Conservation (phyloP, 2,888 invertebrate species). For the Flexamia atlantica region DNA sequence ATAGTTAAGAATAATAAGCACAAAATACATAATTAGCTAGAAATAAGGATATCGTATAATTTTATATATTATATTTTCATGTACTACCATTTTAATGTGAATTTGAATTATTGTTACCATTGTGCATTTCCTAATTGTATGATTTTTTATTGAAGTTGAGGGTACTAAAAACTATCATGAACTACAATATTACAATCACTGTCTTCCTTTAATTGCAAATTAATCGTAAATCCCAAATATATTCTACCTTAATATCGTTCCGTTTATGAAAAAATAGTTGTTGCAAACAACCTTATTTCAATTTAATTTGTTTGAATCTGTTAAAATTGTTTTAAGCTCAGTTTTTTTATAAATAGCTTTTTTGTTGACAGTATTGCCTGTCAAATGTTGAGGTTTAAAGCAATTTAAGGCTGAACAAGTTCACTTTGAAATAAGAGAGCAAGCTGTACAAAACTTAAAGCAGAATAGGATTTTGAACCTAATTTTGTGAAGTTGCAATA, state of each 20-base stretch:
- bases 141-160: neutral
- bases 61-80: neutral
- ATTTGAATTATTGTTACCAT: neutral
- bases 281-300: too few species aligned
- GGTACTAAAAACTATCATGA: too few species aligned
- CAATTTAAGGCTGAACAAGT: slow-evolving; percentile 4
- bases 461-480: too few species aligned
- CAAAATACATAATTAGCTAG: neutral
- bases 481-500: too few species aligned
- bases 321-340: too few species aligned
- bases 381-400: too few species aligned
- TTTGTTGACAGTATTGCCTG: too few species aligned
- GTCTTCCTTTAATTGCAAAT: neutral
- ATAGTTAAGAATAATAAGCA: neutral
- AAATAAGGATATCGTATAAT: neutral
- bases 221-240: neutral
- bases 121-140: neutral
- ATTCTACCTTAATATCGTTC: too few species aligned
- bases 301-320: too few species aligned
- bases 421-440: neutral
- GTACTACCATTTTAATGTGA: neutral
- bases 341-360: too few species aligned
- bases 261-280: too few species aligned
- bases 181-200: too few species aligned
- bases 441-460: neutral